Evolutionary conservation across 2,797 vertebrate species (phyloP).

Genomic region (Chaunax sp.): DNA sequence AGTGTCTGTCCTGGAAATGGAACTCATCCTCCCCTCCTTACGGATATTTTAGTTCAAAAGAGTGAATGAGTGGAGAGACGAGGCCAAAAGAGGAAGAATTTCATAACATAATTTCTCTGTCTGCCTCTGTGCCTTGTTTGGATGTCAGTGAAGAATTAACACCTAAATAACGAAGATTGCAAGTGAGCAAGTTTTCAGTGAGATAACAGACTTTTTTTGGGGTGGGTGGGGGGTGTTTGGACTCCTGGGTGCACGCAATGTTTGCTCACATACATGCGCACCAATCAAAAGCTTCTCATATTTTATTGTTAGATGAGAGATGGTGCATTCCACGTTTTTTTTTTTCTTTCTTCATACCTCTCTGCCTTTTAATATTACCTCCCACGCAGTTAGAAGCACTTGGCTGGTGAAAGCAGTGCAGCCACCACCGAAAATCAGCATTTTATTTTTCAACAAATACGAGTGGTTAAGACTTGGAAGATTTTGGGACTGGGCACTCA

Average conservation of each 20-base stretch:
- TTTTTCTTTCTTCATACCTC: conserved; percentile 31
- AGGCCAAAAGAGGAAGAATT: conserved; percentile 65
- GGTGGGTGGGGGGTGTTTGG: too few species aligned
- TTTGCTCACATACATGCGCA: conserved; percentile 48
- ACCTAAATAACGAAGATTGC: conserved; percentile 33
- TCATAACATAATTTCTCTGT: conserved; percentile 42
- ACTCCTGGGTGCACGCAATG: conserved; percentile 39
- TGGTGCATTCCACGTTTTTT: conserved; percentile 63
- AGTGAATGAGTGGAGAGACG: conserved; percentile 36
- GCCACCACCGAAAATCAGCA: conserved; percentile 30
- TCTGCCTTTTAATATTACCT: conserved; percentile 60
- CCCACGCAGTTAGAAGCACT: conserved; percentile 28
- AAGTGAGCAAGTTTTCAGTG: conserved; percentile 20
- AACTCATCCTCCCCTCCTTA: conserved; percentile 37
- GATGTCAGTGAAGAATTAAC: conserved; percentile 39
- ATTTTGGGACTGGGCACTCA: conserved; percentile 32
- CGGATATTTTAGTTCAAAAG: conserved; percentile 42
- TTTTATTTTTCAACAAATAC: conserved; percentile 40
- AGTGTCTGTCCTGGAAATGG: conserved; percentile 38
- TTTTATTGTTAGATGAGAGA: conserved; percentile 31
- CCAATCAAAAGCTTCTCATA: conserved; percentile 45
- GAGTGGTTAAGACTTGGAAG: conserved; percentile 25
- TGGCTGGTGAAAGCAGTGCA: conserved; percentile 30
- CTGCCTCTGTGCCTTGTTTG: conserved; percentile 72
- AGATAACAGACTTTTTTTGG: conserved; percentile 39